Conservation (phyloP, 1,140 invertebrate genomes). For the Drosophila nigromelanica region DNA sequence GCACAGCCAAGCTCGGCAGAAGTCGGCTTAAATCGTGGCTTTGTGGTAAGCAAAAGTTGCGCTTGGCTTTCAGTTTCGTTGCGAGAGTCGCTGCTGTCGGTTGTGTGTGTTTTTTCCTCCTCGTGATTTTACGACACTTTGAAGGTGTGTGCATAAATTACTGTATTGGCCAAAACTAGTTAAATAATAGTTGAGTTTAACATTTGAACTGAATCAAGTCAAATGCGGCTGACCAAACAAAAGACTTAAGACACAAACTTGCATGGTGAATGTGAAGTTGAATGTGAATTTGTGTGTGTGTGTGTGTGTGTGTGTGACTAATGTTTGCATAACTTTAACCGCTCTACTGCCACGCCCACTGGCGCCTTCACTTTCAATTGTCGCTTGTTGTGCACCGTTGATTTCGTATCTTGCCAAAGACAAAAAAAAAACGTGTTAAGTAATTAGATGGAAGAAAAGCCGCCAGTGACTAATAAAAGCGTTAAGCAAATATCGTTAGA, state of each 20-base stretch:
- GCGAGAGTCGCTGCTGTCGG: slow-evolving; percentile 51
- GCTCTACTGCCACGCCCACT: slow-evolving; percentile 22
- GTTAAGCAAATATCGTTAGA: too few relatives aligned
- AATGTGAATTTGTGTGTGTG: too few relatives aligned
- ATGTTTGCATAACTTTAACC: slow-evolving; percentile 15
- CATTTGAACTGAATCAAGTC: slow-evolving; percentile 21
- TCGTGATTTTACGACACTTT: background rate
- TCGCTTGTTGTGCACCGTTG: slow-evolving; percentile 24
- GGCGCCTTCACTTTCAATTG: slow-evolving; percentile 43
- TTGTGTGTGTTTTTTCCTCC: slow-evolving; percentile 38
- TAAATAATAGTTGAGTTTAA: slow-evolving; percentile 25
- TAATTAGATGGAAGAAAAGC: slow-evolving; percentile 29
- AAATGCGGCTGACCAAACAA: slow-evolving; percentile 43
- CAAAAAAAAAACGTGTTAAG: slow-evolving; percentile 31
- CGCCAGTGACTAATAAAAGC: background rate
- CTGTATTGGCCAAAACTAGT: slow-evolving; percentile 31
- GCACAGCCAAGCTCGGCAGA: slow-evolving; percentile 7
- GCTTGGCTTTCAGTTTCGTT: slow-evolving; percentile 79
- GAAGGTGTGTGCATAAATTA: slow-evolving; percentile 37
- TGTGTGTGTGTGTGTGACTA: background rate
- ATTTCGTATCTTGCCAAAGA: background rate
- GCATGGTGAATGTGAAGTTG: too few relatives aligned
- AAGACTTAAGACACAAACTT: slow-evolving; percentile 71
- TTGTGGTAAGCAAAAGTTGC: slow-evolving; percentile 15
- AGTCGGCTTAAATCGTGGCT: background rate